phyloP scores from a whole-genome alignment of 2,113 vertebrate genomes.

The Eolophus roseicapilla region DNA sequence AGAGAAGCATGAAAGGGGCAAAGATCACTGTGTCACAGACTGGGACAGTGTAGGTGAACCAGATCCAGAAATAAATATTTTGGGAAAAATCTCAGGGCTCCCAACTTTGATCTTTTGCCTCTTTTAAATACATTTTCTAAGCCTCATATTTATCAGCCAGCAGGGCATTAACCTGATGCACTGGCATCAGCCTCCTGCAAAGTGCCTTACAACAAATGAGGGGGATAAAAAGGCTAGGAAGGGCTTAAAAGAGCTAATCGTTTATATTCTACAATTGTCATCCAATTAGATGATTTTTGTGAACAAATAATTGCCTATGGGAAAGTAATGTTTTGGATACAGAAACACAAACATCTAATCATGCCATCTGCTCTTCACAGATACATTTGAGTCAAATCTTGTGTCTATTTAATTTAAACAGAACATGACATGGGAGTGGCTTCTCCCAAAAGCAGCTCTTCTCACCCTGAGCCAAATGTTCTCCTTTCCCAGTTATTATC shows the following conservation, averaged over 20 bases:
- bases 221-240: not conserved
- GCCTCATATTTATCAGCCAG: not conserved
- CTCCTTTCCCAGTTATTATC: not conserved
- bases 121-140: not conserved
- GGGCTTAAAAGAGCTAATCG: not conserved
- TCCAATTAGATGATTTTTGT: not conserved
- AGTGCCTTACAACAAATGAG: not conserved
- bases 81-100: not conserved
- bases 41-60: not conserved
- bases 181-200: not conserved
- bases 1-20: not conserved
- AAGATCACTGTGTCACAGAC: not conserved
- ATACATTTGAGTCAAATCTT: not conserved
- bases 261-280: not conserved
- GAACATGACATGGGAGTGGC: not conserved
- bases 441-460: not conserved
- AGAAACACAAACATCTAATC: slow-evolving; percentile 25
- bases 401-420: slow-evolving; percentile 17
- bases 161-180: not conserved
- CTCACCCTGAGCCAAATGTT: not conserved
- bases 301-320: not conserved
- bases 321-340: slow-evolving; percentile 19
- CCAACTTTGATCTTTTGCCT: not conserved
- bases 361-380: slow-evolving; percentile 29
- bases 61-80: not conserved